phyloP scores from a whole-genome alignment of 1,140 invertebrate genomes.

The Hestina assimilis region DNA sequence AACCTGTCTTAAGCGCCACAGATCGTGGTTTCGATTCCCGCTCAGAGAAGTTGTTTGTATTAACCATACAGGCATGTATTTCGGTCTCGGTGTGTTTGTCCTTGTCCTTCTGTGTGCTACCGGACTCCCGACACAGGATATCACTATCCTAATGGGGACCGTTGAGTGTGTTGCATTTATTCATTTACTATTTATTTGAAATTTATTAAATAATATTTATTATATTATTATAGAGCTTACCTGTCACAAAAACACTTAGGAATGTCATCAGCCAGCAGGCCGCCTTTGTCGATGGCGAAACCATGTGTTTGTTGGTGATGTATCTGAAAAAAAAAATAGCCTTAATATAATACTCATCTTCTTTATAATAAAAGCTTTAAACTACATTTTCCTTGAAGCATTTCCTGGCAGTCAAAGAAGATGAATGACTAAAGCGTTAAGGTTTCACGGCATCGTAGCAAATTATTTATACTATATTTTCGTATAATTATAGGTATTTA shows the following conservation, averaged over 20 bases:
- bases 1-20: too few species aligned
- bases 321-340: constrained; percentile 50
- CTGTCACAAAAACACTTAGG: constrained; percentile 69
- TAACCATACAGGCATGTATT: too few species aligned
- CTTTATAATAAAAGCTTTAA: not conserved
- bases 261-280: constrained; percentile 74
- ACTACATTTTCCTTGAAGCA: not conserved
- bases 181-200: too few species aligned
- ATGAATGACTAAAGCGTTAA: not conserved
- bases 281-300: constrained; percentile 62
- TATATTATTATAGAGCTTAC: constrained; percentile 26
- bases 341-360: constrained; percentile 7
- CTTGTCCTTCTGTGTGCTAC: too few species aligned
- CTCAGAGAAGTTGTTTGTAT: too few species aligned
- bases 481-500: not conserved
- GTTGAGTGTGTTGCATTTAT: too few species aligned
- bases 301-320: constrained; percentile 61
- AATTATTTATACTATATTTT: not conserved
- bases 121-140: too few species aligned
- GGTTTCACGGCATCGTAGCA: not conserved
- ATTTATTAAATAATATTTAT: too few species aligned
- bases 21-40: too few species aligned
- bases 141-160: too few species aligned
- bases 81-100: too few species aligned
- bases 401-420: not conserved